Evolutionary conservation across 2,797 vertebrate species (phyloP), one percentile per base, ranked within the genome.

Genomic region (Sebastolobus altivelis): DNA sequence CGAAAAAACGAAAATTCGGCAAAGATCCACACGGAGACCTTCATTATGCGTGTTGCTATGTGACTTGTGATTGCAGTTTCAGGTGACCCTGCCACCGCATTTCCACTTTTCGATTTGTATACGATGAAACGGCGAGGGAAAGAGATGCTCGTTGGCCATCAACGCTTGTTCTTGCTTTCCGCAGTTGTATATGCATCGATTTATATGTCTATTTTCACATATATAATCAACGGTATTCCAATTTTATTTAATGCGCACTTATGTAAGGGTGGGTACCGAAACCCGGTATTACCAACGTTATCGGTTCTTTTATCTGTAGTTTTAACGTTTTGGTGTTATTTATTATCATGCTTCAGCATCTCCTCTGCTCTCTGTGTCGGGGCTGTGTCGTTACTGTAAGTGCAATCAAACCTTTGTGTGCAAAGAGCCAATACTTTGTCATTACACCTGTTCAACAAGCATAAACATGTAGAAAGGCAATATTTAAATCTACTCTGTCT

Each of bases 381-480:
- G 22, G 43, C 43, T 7, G 31, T 4, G 31, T 31, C 6, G 14
- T 46, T 46, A 16, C 43, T 46, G 49, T 4, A n/a, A 52, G 20
- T n/a, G 46, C 8, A n/a, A 52, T 20, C 25, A 25, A 25, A 25
- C 25, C 25, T 25, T 25, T 25, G 25, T 25, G 25, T 25, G 25
- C 25, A 40, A 40, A 46, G 18, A 49, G 16, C 16, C 46, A 8
- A 49, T 52, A 52, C 8, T n/a, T 10, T n/a, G 8, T 52, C 3
- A 52, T 9, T 52, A 52, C 18, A 52, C 20, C 3, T n/a, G 8
- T 9, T n/a, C 20, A 52, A n/a, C 49, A 52, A n/a, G 20, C 20
- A 20, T 16, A 2, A 59, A 31, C 5, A 29, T 11, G 0, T 0
- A 29, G 6, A 3, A 31, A 29, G 8, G 56, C 3, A 4, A 31